Percentiles rank a stretch among this genome's conserved stretches.
Conservation (phyloP, 2,113 vertebrate genomes). For the Naja naja region DNA sequence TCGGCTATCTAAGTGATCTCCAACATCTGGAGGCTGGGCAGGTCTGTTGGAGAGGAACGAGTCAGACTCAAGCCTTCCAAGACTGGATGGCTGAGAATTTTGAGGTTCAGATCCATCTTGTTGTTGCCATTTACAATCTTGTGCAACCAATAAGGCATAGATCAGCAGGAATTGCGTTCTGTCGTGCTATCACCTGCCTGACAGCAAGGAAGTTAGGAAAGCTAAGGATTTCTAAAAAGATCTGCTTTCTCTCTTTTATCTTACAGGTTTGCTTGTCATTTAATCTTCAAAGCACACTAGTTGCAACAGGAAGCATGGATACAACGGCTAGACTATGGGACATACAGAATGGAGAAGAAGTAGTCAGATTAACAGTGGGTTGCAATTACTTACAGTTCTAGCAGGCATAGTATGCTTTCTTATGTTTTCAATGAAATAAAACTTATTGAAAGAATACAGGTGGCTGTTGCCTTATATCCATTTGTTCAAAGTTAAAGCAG, state of each 20-base stretch:
- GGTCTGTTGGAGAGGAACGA: not conserved
- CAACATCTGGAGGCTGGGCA: not conserved
- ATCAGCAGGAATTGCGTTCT: not conserved
- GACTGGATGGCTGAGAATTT: not conserved
- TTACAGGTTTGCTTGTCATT: slow-evolving; percentile 90
- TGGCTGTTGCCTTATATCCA: not conserved
- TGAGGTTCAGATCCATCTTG: not conserved
- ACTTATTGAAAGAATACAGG: not conserved
- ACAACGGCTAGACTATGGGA: slow-evolving; percentile 87
- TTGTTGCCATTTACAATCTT: not conserved
- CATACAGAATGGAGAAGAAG: slow-evolving; percentile 84
- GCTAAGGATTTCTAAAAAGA: not conserved
- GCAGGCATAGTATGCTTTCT: not conserved
- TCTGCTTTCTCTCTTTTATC: slow-evolving; percentile 27
- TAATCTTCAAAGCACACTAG: slow-evolving; percentile 89
- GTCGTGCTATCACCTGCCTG: not conserved
- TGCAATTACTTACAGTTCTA: not conserved
- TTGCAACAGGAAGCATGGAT: slow-evolving; percentile 96
- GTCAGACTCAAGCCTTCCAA: not conserved
- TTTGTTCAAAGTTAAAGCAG: not conserved
- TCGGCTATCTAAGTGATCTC: not conserved
- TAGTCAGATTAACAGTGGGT: slow-evolving; percentile 79
- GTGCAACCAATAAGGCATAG: not conserved
- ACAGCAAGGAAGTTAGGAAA: not conserved
- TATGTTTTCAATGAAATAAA: slow-evolving; percentile 9